phyloP scores from a whole-genome alignment of 2,113 vertebrate genomes.

The Ploceus nigricollis region DNA sequence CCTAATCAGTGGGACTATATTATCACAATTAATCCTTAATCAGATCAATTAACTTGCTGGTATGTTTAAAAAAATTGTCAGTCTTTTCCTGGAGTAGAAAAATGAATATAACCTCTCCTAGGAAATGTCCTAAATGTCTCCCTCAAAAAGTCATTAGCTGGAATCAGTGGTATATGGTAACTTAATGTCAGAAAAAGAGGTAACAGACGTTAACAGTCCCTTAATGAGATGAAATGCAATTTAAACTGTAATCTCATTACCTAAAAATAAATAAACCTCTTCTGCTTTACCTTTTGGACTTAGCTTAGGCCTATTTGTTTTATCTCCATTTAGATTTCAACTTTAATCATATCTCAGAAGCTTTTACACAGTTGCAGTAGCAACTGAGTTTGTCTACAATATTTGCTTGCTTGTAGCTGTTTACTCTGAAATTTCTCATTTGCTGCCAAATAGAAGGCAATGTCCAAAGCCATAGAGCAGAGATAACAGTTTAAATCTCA shows the following conservation, averaged over 20 bases:
- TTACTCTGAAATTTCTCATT: slow-evolving; percentile 26
- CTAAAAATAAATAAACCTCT: slow-evolving; percentile 51
- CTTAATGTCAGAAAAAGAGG: slow-evolving; percentile 60
- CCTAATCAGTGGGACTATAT: not conserved
- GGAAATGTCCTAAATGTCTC: slow-evolving; percentile 54
- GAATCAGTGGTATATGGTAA: slow-evolving; percentile 29
- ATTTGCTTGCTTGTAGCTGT: slow-evolving; percentile 13
- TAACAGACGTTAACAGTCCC: slow-evolving; percentile 52
- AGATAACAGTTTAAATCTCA: slow-evolving; percentile 20
- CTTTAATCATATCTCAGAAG: slow-evolving; percentile 49
- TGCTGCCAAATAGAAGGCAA: slow-evolving; percentile 25
- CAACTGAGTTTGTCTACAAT: not conserved
- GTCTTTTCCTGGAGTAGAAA: slow-evolving; percentile 9
- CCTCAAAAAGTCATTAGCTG: slow-evolving; percentile 54
- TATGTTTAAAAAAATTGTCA: not conserved
- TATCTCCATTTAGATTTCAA: slow-evolving; percentile 51
- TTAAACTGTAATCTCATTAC: slow-evolving; percentile 44
- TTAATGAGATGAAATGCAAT: slow-evolving; percentile 56
- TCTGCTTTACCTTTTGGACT: slow-evolving; percentile 52
- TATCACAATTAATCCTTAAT: slow-evolving; percentile 42
- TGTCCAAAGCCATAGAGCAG: not conserved
- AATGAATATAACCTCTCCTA: slow-evolving; percentile 35
- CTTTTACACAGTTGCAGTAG: slow-evolving; percentile 8
- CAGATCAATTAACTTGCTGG: slow-evolving; percentile 18
- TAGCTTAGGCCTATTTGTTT: slow-evolving; percentile 29